Evolutionary conservation across 2,113 vertebrate genomes (phyloP).

Genomic region (Perca flavescens): DNA sequence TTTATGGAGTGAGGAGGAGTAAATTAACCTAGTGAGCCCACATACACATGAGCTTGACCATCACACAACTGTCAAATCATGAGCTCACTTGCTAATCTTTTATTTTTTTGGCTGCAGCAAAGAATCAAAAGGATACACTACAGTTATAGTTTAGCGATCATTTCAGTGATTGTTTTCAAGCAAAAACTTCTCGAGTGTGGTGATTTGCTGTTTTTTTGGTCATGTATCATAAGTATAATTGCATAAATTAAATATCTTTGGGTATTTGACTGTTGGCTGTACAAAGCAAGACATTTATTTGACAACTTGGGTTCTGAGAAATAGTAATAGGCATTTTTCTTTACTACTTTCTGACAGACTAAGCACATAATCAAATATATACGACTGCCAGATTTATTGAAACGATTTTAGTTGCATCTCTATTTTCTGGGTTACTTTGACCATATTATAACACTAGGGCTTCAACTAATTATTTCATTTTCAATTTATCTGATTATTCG

Average conservation of each 20-base stretch:
- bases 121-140: background rate
- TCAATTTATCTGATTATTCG: background rate
- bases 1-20: slow-evolving; percentile 58
- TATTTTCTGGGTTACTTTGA: background rate
- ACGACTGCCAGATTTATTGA: background rate
- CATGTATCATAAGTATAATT: background rate
- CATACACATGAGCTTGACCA: slow-evolving; percentile 45
- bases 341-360: background rate
- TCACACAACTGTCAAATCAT: slow-evolving; percentile 43
- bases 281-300: background rate
- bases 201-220: background rate
- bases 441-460: background rate
- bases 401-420: background rate
- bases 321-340: background rate
- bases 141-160: background rate
- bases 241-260: too few species aligned
- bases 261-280: background rate
- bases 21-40: slow-evolving; percentile 49
- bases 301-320: background rate
- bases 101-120: background rate
- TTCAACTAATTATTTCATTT: background rate
- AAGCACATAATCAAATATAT: background rate
- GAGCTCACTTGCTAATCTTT: background rate
- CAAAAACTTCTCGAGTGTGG: background rate
- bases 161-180: background rate